Evolutionary conservation across 2,888 invertebrate genomes (phyloP).

Genomic region (Dryobotodes eremita): DNA sequence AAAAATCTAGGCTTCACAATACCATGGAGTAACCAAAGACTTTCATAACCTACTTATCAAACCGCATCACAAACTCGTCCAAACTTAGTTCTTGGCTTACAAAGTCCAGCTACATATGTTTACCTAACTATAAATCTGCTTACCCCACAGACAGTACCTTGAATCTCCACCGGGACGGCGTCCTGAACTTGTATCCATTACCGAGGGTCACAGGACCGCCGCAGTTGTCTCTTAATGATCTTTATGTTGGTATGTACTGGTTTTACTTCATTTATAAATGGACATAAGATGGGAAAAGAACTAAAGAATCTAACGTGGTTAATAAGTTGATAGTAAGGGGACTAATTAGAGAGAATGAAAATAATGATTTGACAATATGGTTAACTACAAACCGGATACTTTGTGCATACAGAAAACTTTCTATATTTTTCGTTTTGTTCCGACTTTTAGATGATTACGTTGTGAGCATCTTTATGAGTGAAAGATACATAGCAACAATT

Average conservation of each 20-base stretch:
- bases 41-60: no score
- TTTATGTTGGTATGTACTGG: constrained; percentile 83
- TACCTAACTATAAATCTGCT: constrained; percentile 27
- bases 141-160: constrained; percentile 78
- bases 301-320: not conserved
- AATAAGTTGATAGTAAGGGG: not conserved
- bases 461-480: not conserved
- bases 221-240: constrained; percentile 88
- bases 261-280: not conserved
- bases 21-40: constrained; percentile 2
- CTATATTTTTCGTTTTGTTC: not conserved
- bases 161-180: constrained; percentile 89
- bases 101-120: not conserved
- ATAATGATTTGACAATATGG: not conserved
- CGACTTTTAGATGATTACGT: not conserved
- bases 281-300: not conserved
- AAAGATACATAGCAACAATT: not conserved
- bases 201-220: constrained; percentile 91
- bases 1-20: not conserved
- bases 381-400: not conserved
- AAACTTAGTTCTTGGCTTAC: constrained; percentile 28
- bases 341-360: not conserved
- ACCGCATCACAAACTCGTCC: not conserved
- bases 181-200: constrained; percentile 91
- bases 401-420: not conserved